Evolutionary conservation across 2,888 invertebrate genomes (phyloP).

Genomic region (Thereva nobilitata): DNA sequence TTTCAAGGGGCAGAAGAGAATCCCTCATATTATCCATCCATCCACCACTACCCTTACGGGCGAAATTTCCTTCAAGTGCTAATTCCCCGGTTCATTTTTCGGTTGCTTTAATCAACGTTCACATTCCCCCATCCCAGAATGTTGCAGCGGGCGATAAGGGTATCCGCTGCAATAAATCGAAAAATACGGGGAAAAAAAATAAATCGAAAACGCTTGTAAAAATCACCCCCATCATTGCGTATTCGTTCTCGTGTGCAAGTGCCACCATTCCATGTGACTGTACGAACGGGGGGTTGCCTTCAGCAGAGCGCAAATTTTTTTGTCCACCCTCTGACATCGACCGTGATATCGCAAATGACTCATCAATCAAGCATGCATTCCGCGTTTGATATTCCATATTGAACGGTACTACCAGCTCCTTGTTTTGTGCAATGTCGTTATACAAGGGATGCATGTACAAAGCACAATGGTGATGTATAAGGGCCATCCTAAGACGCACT

Average conservation of each 20-base stretch:
- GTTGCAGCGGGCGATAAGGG: constrained; percentile 11
- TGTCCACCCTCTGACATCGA: constrained; percentile 25
- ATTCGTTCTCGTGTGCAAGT: constrained; percentile 4
- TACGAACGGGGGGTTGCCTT: too few relatives aligned
- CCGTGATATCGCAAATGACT: constrained; percentile 40
- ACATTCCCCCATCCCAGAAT: constrained; percentile 2
- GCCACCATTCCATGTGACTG: not conserved
- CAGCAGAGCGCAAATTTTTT: too few relatives aligned
- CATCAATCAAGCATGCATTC: constrained; percentile 42
- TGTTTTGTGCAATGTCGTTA: too few relatives aligned
- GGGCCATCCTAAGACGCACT: too few relatives aligned
- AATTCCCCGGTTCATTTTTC: constrained; percentile 40
- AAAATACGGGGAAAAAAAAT: constrained; percentile 27
- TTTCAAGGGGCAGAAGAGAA: constrained; percentile 23
- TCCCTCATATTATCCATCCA: constrained; percentile 5
- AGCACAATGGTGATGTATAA: too few relatives aligned
- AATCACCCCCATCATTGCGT: constrained; percentile 29
- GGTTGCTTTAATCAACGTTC: constrained; percentile 39
- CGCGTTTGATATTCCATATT: constrained; percentile 31
- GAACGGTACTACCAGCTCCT: constrained; percentile 5
- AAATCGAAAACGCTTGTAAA: constrained; percentile 41
- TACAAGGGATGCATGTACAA: too few relatives aligned
- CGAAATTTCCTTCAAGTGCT: constrained; percentile 35
- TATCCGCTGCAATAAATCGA: constrained; percentile 37
- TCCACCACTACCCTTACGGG: constrained; percentile 25